Conservation (phyloP, 2,113 vertebrate genomes). For the Isurus oxyrinchus region DNA sequence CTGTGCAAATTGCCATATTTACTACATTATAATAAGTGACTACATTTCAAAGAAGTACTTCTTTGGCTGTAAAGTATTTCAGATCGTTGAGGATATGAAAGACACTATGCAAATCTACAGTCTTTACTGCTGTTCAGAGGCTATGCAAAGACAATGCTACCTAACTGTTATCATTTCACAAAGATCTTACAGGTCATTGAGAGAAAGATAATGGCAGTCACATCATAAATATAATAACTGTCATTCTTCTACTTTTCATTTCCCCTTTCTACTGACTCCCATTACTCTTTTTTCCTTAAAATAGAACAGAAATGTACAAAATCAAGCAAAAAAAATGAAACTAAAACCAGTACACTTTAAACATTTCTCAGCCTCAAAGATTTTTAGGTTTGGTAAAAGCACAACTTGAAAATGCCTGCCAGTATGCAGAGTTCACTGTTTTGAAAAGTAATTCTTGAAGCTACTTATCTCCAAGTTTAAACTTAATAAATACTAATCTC, state of each 20-base stretch:
- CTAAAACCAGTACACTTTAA: background rate
- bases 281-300: background rate
- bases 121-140: background rate
- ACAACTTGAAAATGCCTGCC: background rate
- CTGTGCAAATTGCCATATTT: background rate
- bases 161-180: too few species aligned
- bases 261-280: background rate
- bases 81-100: background rate
- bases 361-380: background rate
- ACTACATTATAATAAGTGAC: background rate
- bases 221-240: background rate
- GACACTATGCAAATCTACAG: background rate
- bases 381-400: background rate
- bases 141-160: background rate
- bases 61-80: background rate
- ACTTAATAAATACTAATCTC: background rate
- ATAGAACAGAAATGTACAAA: background rate
- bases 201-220: background rate
- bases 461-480: background rate
- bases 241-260: too few species aligned
- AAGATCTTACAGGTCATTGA: background rate
- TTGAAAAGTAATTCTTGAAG: background rate
- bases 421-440: background rate
- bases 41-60: background rate
- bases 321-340: background rate